Evolutionary conservation across 2,113 vertebrate genomes (phyloP).

Genomic region (Gnathonemus echidnorhynchus): DNA sequence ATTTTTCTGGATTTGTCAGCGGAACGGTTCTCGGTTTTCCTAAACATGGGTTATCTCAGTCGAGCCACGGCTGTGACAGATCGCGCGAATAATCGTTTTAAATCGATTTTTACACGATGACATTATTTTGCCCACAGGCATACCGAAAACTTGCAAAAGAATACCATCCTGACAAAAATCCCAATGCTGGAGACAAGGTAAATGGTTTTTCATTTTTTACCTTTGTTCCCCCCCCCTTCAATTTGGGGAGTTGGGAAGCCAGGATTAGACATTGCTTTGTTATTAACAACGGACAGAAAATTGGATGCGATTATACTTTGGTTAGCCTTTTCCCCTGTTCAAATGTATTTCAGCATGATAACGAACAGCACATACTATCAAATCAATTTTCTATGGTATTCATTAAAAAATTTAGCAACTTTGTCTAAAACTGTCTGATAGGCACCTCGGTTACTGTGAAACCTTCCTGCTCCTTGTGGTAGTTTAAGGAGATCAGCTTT

Average conservation of each 20-base stretch:
- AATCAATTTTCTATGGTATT: background rate
- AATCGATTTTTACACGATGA: background rate
- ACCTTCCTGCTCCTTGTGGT: background rate
- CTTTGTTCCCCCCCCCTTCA: background rate
- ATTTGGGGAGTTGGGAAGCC: background rate
- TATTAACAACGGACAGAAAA: background rate
- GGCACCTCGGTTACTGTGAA: background rate
- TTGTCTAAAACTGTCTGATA: background rate
- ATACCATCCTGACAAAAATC: slow-evolving; percentile 98
- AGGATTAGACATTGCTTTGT: background rate
- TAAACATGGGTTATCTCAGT: background rate
- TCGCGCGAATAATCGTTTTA: background rate
- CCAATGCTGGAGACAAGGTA: slow-evolving; percentile 98
- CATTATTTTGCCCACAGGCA: slow-evolving; percentile 58
- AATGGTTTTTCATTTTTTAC: slow-evolving; percentile 41
- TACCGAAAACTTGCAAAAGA: slow-evolving; percentile 97
- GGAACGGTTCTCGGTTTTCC: background rate
- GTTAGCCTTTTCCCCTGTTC: background rate
- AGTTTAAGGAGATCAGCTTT: slow-evolving; percentile 99
- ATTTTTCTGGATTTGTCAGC: background rate
- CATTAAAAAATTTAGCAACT: background rate
- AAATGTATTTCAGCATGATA: background rate
- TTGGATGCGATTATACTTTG: background rate
- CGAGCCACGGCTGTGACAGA: background rate
- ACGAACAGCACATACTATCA: background rate